Evolutionary conservation across 2,888 invertebrate species (phyloP), one percentile per base, ranked within the genome.

Genomic region (Cheilosia variabilis): DNA sequence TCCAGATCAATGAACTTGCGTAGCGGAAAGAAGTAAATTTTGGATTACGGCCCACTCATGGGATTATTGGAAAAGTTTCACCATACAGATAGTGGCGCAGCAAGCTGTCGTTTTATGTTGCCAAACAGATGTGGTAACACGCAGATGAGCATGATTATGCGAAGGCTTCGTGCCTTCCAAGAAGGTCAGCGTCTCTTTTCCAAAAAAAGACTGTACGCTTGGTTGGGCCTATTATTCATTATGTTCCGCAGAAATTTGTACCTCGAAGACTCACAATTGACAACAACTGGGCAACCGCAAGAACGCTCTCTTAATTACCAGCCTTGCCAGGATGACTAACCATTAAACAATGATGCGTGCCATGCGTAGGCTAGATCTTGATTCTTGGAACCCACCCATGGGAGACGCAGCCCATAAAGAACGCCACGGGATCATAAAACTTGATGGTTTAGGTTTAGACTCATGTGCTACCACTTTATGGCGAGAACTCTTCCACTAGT

Each of bases 401-500:
- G 9, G 22, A 7, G 17, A 27, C 53, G 13, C n/a, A 47, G 34
- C 4, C 45, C 58, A 69, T 69, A 69, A 69, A 69, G 69, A 37
- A 69, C 58, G 13, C 31, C 2, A 43, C 57, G 47, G 45, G 22
- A 37, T 69, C 57, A 34, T 69, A 34, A 69, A 69, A 69, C 57
- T 34, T 43, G 19, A 45, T 34, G 27, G 43, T 57, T 68, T 19
- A 45, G 57, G 57, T 45, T 68, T 45, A 55, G 47, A 10, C 2
- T 43, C 43, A 43, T 43, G 43, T n/a, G n/a, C 47, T 47, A 9
- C 57, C 45, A 17, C 41, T 66, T 66, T 66, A 66, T 53, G 66
- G 24, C 10, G 13, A 1, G 41, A 22, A 37, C 19, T 24, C 9
- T 13, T 41, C 13, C 58, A 27, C 27, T 27, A 27, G 27, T 27